Percentiles rank a stretch among this genome's conserved stretches.
These are phyloP conservation scores for Ashinkailepas kermadecensis DNA, from an alignment of 2,888 invertebrate genomes.

Conservation along the genomic window DNA sequence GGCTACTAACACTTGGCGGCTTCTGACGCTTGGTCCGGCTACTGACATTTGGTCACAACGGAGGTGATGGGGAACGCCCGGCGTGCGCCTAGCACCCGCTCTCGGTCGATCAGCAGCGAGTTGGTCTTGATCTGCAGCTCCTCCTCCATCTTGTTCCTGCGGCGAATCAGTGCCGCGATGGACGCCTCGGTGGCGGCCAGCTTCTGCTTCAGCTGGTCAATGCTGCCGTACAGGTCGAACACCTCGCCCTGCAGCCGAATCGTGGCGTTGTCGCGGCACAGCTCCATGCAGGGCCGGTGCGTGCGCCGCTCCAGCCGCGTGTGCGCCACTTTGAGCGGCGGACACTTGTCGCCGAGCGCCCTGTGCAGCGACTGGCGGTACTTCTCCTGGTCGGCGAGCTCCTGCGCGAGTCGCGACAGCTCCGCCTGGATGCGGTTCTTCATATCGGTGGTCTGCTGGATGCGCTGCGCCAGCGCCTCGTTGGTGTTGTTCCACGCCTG, in stretches of 20 bases:
- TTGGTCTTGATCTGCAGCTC: constrained; percentile 78
- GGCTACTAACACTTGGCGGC: no score
- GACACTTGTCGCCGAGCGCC: constrained; percentile 73
- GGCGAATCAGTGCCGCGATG: not conserved
- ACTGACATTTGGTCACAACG: constrained; percentile 16
- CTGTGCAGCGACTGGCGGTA: constrained; percentile 81
- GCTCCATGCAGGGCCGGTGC: constrained; percentile 79
- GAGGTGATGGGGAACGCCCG: not conserved
- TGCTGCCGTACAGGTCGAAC: constrained; percentile 16
- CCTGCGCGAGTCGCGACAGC: constrained; percentile 70
- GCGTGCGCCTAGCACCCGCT: constrained; percentile 41
- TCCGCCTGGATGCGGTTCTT: constrained; percentile 76
- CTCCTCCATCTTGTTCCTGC: constrained; percentile 54
- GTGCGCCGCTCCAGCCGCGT: constrained; percentile 81
- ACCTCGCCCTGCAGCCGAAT: constrained; percentile 16
- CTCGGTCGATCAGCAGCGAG: constrained; percentile 83
- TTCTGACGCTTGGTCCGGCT: no score
- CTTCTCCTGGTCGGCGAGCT: constrained; percentile 88
- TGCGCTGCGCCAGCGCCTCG: constrained; percentile 58
- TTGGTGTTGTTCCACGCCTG: constrained; percentile 79
- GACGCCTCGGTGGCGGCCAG: constrained; percentile 1
- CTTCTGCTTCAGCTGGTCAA: constrained; percentile 22
- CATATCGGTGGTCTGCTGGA: constrained; percentile 58
- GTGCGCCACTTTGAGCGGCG: constrained; percentile 53
- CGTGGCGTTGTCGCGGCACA: constrained; percentile 60